Base-by-base conservation (phyloP, 2,888 invertebrate species). In the Ctena decussata region DNA sequence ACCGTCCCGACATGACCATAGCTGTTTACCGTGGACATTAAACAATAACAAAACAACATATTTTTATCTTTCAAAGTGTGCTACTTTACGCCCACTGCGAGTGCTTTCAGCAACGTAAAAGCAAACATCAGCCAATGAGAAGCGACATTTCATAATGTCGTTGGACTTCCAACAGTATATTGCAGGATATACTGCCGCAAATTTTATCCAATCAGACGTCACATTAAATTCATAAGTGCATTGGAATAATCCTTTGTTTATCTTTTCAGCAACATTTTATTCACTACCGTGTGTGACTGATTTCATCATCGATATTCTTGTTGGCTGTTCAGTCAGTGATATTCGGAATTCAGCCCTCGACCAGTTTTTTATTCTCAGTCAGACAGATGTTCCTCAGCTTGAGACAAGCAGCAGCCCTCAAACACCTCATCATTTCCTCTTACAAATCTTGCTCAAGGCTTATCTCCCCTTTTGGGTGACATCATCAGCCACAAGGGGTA, bases 381-480 rank as follows among this genome's bases (percentile, higher is more conserved):
- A 94, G 89, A 93, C 93, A 0, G 92, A 92, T 44, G 82, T 91
- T 30, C 80, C 89, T 21, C 75, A 79, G 15, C 74, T 71, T 15
- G 89, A 86, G 46, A 87, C 86, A 21, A 82, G 79, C 53, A 85
- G 88, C 80, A 92, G 90, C 85, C 92, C 91, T 32, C 94, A 92
- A 85, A 93, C 92, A 24, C 94, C 95, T 0, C 94, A 94, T 53
- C 94, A 95, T 81, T 96, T 95, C 89, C 90, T 95, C 41, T 89
- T 95, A 37, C 93, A 93, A 80, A 94, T 96, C n/a, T 92, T 96
- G 71, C 93, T 96, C 27, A 96, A 96, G 89, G 96, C 96, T 70
- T 95, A 95, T 15, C 95, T 96, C 44, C 96, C 96, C 1, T 94
- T 96, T 85, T 96, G 96, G 96, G 96, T 96, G 41, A 93, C 96